Evolutionary conservation across 2,797 vertebrate species (phyloP).

Genomic region (Parauchenoglanis punctatus): DNA sequence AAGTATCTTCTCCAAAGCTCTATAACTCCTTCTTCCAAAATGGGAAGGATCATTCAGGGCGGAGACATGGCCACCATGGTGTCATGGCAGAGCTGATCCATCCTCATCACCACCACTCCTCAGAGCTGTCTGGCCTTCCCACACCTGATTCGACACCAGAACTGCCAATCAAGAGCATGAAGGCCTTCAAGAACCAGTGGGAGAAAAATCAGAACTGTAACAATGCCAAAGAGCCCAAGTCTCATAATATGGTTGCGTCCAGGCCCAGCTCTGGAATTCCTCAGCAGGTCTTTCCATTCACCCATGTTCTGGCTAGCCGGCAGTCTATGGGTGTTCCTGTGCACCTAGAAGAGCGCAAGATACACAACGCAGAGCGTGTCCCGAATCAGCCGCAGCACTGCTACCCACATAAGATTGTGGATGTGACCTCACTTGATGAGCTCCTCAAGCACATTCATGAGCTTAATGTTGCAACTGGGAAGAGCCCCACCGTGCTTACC

Average conservation of each 20-base stretch:
- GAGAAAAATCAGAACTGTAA: constrained; percentile 92
- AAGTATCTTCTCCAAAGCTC: constrained; percentile 80
- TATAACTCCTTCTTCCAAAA: constrained; percentile 80
- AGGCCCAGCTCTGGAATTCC: constrained; percentile 74
- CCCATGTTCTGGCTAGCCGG: constrained; percentile 73
- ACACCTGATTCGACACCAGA: constrained; percentile 91
- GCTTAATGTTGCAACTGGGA: constrained; percentile 68
- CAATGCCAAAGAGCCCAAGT: constrained; percentile 86
- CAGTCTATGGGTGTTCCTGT: constrained; percentile 69
- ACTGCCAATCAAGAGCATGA: constrained; percentile 86
- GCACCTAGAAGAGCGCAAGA: constrained; percentile 80
- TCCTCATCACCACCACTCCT: constrained; percentile 76
- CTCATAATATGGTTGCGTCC: constrained; percentile 69
- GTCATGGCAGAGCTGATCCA: constrained; percentile 78
- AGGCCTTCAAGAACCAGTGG: constrained; percentile 85
- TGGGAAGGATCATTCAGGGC: constrained; percentile 73
- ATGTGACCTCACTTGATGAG: constrained; percentile 87
- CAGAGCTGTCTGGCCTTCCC: constrained; percentile 86
- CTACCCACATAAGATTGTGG: constrained; percentile 84
- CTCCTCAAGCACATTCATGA: constrained; percentile 88
- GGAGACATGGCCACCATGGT: constrained; percentile 70
- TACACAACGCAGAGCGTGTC: constrained; percentile 80
- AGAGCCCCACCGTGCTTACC: constrained; percentile 73
- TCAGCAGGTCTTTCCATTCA: constrained; percentile 79
- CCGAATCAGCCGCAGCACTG: constrained; percentile 77